Evolutionary conservation across 2,797 vertebrate genomes (phyloP).

Genomic region (Hipposideros larvatus): DNA sequence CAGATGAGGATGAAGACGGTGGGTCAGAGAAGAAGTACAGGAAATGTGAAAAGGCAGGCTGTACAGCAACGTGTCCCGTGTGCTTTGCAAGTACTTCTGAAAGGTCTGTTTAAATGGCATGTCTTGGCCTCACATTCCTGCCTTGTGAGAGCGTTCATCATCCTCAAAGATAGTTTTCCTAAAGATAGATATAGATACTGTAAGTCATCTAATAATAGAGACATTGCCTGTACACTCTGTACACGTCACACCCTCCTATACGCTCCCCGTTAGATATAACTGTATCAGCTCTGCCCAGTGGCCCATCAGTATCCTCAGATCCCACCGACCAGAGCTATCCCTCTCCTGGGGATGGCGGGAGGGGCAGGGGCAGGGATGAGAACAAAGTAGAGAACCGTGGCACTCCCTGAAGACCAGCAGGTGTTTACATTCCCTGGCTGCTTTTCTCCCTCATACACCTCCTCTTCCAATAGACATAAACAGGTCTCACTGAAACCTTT

Average conservation of each 20-base stretch:
- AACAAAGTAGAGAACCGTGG: not conserved
- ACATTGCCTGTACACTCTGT: not conserved
- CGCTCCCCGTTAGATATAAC: not conserved
- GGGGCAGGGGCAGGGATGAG: no score
- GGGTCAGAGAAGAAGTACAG: constrained; percentile 97
- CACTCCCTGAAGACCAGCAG: not conserved
- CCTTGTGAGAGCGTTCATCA: not conserved
- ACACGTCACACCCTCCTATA: no score
- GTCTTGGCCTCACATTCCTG: not conserved
- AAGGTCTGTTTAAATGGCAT: constrained; percentile 88
- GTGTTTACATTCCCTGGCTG: not conserved
- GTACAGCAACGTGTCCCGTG: constrained; percentile 95
- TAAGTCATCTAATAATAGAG: not conserved
- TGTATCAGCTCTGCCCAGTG: not conserved
- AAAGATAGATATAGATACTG: not conserved
- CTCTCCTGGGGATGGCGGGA: not conserved
- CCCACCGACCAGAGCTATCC: rapidly evolving
- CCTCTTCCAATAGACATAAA: not conserved
- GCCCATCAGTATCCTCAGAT: not conserved
- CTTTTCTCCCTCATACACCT: not conserved
- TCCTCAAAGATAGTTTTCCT: not conserved
- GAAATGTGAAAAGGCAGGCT: constrained; percentile 98
- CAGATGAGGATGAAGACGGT: constrained; percentile 94
- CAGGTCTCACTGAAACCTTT: not conserved
- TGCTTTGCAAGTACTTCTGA: constrained; percentile 99